These are phyloP conservation scores for Sipha maydis DNA, from an alignment of 2,888 invertebrate species.

Conservation along the genomic window DNA sequence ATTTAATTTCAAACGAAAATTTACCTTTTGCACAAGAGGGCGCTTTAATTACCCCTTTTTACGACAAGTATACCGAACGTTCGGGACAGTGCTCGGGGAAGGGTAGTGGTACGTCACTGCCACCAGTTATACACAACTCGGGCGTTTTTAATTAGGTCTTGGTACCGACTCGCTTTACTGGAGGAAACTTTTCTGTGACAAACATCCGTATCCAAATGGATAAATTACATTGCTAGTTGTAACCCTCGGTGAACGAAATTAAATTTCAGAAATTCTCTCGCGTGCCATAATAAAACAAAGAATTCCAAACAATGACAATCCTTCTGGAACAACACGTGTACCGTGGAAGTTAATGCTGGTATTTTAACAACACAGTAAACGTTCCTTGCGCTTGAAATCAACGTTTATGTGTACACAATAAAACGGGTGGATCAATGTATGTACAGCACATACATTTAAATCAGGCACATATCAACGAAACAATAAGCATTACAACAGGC, in stretches of 20 bases:
- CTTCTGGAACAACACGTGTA: slow-evolving; percentile 32
- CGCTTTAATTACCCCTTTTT: slow-evolving; percentile 59
- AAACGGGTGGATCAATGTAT: neutral
- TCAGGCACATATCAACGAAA: neutral
- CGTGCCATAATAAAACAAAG: slow-evolving; percentile 55
- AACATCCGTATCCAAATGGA: slow-evolving; percentile 56
- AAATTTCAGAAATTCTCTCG: slow-evolving; percentile 61
- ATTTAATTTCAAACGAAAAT: slow-evolving; percentile 60
- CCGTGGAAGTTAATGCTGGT: slow-evolving; percentile 24
- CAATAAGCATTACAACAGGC: neutral
- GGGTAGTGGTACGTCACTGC: slow-evolving; percentile 47
- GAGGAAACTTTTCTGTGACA: slow-evolving; percentile 57
- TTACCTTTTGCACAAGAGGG: slow-evolving; percentile 44
- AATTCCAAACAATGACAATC: slow-evolving; percentile 52
- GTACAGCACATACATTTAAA: neutral
- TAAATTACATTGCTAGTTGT: slow-evolving; percentile 52
- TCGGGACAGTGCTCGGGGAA: neutral
- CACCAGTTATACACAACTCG: slow-evolving; percentile 55
- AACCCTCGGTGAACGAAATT: slow-evolving; percentile 36
- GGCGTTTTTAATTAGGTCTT: slow-evolving; percentile 59
- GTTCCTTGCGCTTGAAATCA: slow-evolving; percentile 24
- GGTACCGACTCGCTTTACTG: slow-evolving; percentile 10
- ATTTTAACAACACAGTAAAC: slow-evolving; percentile 26
- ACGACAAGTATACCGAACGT: slow-evolving; percentile 18
- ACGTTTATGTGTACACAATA: neutral